Conservation (phyloP, 2,888 invertebrate species). For the Oxycera nigricornis region DNA sequence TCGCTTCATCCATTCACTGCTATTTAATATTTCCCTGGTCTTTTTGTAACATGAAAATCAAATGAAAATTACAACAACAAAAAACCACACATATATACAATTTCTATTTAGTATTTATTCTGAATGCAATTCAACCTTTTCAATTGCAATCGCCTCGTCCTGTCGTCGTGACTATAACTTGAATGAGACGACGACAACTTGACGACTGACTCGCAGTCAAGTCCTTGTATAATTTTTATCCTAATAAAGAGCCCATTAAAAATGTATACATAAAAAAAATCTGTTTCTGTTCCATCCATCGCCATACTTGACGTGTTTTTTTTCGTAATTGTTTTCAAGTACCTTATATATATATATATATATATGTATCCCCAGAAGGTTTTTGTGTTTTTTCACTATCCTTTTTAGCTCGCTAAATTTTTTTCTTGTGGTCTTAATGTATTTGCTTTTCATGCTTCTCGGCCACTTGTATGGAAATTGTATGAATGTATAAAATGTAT, state of each 20-base stretch:
- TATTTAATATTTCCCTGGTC: neutral
- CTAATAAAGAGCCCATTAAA: constrained; percentile 42
- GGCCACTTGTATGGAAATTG: constrained; percentile 20
- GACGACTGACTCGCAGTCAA: no score
- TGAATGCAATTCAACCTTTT: constrained; percentile 8
- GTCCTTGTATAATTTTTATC: constrained; percentile 3
- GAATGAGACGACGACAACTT: no score
- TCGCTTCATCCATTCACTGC: constrained; percentile 29
- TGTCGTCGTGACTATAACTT: neutral
- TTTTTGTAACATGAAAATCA: neutral
- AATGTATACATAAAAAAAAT: constrained; percentile 41
- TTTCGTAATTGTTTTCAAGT: constrained; percentile 43
- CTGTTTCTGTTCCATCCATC: constrained; percentile 26
- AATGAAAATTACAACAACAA: neutral
- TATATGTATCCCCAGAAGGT: no score
- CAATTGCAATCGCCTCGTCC: constrained; percentile 11
- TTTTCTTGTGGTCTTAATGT: no score
- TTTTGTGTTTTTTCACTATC: no score
- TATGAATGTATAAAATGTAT: constrained; percentile 26
- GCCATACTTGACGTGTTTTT: constrained; percentile 33
- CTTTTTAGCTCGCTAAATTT: no score
- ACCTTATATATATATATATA: no score
- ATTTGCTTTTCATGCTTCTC: no score
- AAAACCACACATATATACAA: neutral
- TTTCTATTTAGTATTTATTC: constrained; percentile 2